Evolutionary conservation across 2,888 invertebrate species (phyloP).

Genomic region (Leptodirus hochenwartii): DNA sequence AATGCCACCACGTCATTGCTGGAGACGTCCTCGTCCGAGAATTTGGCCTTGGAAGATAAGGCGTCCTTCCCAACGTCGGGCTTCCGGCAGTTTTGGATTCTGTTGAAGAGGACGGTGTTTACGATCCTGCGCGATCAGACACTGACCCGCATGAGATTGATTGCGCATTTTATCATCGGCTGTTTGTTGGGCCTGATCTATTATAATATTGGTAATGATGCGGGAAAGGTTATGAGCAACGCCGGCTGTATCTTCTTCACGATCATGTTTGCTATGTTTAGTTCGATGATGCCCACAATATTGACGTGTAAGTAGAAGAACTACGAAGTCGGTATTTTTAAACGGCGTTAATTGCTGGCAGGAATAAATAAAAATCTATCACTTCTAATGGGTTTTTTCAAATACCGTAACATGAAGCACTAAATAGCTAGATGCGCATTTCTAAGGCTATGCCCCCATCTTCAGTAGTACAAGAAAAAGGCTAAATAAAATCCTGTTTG

Average conservation of each 20-base stretch:
- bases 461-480: too few relatives aligned
- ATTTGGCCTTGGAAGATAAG: constrained; percentile 34
- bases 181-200: constrained; percentile 84
- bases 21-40: constrained; percentile 21
- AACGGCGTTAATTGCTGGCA: constrained; percentile 4
- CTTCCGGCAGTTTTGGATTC: constrained; percentile 71
- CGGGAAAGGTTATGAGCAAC: constrained; percentile 86
- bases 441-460: too few relatives aligned
- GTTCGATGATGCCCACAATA: constrained; percentile 97
- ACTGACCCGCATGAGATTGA: constrained; percentile 72
- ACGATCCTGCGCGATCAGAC: constrained; percentile 75
- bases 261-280: constrained; percentile 91
- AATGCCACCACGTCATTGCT: background rate
- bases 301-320: constrained; percentile 82
- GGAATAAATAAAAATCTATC: too few relatives aligned
- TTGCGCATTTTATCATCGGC: constrained; percentile 77
- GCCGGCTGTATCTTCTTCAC: constrained; percentile 93
- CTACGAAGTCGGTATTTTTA: constrained; percentile 1
- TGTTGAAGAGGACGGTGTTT: constrained; percentile 66
- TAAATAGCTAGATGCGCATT: too few relatives aligned
- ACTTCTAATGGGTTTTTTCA: too few relatives aligned
- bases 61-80: constrained; percentile 55
- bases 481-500: too few relatives aligned
- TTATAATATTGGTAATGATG: constrained; percentile 83
- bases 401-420: too few relatives aligned